Conservation (phyloP, 2,797 vertebrate species). For the Chloroceryle inda region DNA sequence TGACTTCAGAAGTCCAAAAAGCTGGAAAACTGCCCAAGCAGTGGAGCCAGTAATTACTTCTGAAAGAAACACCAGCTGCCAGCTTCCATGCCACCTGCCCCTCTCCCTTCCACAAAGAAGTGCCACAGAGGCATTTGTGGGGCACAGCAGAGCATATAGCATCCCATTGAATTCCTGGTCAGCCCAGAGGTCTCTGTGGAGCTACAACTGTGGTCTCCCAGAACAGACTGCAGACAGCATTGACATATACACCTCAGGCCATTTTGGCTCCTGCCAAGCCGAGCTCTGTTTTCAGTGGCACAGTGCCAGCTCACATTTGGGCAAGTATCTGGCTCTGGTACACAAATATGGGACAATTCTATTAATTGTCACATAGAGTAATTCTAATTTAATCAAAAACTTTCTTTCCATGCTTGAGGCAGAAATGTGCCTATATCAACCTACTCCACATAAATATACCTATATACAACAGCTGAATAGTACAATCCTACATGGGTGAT, state of each 20-base stretch:
- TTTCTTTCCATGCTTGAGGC: not conserved
- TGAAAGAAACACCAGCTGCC: constrained; percentile 53
- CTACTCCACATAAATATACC: not conserved
- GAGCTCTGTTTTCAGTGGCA: constrained; percentile 30
- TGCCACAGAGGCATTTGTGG: not conserved
- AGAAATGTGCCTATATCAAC: not conserved
- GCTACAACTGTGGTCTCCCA: not conserved
- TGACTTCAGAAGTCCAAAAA: constrained; percentile 11
- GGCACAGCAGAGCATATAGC: constrained; percentile 24
- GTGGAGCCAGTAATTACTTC: constrained; percentile 25
- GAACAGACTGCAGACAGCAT: not conserved
- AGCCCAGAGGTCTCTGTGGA: not conserved
- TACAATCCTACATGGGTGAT: not conserved
- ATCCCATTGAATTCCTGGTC: not conserved
- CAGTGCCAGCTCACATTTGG: not conserved
- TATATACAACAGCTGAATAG: not conserved
- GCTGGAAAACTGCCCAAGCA: not conserved
- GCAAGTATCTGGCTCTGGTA: constrained; percentile 4
- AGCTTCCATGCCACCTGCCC: constrained; percentile 37
- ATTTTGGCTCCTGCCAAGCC: not conserved
- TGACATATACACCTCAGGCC: not conserved
- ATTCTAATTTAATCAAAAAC: constrained; percentile 32
- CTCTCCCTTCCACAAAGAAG: constrained; percentile 26
- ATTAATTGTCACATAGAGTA: not conserved
- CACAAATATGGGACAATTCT: constrained; percentile 8